Evolutionary conservation across 1,140 invertebrate genomes (phyloP).

Genomic region (Euwallacea similis): DNA sequence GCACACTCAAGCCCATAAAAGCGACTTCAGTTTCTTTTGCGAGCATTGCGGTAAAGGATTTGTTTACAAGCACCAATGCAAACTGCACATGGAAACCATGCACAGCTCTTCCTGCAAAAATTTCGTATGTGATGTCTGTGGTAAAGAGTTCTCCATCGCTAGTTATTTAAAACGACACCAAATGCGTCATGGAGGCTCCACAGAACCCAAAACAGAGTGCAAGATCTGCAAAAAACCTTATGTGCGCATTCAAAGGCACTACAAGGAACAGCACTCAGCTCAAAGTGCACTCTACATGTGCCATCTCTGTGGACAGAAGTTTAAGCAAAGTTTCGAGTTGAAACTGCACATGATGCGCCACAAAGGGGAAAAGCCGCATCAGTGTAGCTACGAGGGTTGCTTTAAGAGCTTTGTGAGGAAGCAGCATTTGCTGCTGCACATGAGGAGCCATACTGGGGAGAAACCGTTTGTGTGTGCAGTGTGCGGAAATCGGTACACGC

Average conservation of each 20-base stretch:
- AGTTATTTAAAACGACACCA: constrained; percentile 32
- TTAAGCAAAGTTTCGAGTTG: constrained; percentile 61
- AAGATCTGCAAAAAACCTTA: constrained; percentile 58
- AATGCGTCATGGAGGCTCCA: constrained; percentile 49
- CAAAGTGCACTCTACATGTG: constrained; percentile 54
- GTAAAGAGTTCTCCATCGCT: constrained; percentile 21
- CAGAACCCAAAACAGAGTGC: constrained; percentile 58
- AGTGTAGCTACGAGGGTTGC: constrained; percentile 58
- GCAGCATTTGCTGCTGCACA: constrained; percentile 48
- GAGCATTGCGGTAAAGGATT: constrained; percentile 44
- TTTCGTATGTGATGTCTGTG: constrained; percentile 28
- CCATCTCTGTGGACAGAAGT: constrained; percentile 70
- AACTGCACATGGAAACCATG: constrained; percentile 23
- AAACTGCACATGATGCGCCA: constrained; percentile 64
- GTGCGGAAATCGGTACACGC: constrained; percentile 66
- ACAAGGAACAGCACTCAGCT: constrained; percentile 20
- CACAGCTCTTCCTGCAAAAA: not conserved
- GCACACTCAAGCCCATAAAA: constrained; percentile 65
- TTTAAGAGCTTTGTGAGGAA: constrained; percentile 51
- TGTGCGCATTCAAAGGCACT: constrained; percentile 24
- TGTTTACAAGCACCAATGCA: constrained; percentile 29
- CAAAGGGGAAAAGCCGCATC: constrained; percentile 69
- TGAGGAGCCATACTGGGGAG: constrained; percentile 73
- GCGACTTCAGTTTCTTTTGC: constrained; percentile 52
- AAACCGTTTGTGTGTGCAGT: constrained; percentile 65